Evolutionary conservation across 2,113 vertebrate genomes (phyloP).

Genomic region (Oreochromis tanganicae): DNA sequence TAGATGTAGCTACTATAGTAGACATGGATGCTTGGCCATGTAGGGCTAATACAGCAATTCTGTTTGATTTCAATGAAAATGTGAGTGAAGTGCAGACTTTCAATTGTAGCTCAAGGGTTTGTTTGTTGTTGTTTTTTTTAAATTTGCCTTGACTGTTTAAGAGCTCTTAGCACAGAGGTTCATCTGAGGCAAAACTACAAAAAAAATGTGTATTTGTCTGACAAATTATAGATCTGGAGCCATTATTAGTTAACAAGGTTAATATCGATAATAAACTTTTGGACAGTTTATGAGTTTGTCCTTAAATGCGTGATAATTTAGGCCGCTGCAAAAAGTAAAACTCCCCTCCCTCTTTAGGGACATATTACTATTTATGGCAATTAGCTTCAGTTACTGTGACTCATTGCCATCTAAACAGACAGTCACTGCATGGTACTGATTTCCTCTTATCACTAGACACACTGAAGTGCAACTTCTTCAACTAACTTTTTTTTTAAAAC

Average conservation of each 20-base stretch:
- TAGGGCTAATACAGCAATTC: not conserved
- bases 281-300: not conserved
- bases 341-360: not conserved
- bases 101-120: not conserved
- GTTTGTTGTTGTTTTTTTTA: rapidly evolving
- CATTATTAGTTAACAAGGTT: not conserved
- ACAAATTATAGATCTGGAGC: not conserved
- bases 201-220: not conserved
- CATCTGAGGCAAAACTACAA: not conserved
- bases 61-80: not conserved
- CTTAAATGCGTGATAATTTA: not conserved
- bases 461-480: not conserved
- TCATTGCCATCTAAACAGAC: not conserved
- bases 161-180: not conserved
- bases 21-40: not conserved
- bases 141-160: not conserved
- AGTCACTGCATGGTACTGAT: not conserved
- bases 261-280: not conserved
- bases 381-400: not conserved
- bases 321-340: not conserved
- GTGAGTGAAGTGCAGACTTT: not conserved
- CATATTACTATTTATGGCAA: not conserved
- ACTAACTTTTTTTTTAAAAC: not conserved
- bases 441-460: not conserved
- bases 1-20: not conserved